A percentile compares a stretch with the other conserved stretches of the same genome.
phyloP scores from a whole-genome alignment of 2,113 vertebrate species.

The Gymnobelideus leadbeateri region DNA sequence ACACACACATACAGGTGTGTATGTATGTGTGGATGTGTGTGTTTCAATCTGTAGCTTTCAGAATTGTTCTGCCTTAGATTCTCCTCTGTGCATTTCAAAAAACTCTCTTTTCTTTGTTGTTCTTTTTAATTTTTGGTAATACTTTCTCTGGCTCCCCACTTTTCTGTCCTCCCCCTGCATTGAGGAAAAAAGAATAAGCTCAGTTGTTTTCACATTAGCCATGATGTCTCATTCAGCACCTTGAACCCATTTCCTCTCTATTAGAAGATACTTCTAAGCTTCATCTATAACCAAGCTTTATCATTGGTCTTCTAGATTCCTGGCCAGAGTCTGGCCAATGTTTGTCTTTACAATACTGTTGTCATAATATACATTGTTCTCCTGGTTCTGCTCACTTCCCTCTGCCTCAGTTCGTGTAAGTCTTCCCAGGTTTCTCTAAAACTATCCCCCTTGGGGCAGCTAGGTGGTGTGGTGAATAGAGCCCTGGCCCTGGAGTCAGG shows the following conservation, averaged over 20 bases:
- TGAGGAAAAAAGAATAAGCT: not conserved
- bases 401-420: too few species aligned
- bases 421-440: too few species aligned
- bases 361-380: too few species aligned
- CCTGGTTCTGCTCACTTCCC: too few species aligned
- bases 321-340: too few species aligned
- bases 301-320: too few species aligned
- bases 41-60: not conserved
- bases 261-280: too few species aligned
- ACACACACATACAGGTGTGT: not conserved
- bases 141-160: not conserved
- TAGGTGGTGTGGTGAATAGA: too few species aligned
- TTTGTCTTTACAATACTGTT: too few species aligned
- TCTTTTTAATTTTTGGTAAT: not conserved
- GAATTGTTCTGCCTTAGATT: not conserved
- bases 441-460: too few species aligned
- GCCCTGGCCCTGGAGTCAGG: too few species aligned
- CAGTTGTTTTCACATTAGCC: not conserved
- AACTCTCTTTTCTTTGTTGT: not conserved
- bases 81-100: not conserved
- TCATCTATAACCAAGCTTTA: too few species aligned
- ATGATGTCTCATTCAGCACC: not conserved
- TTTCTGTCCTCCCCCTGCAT: not conserved
- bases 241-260: not conserved
- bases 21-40: not conserved